Evolutionary conservation across 2,797 vertebrate genomes (phyloP).

Genomic region (Molossus alvarezi): DNA sequence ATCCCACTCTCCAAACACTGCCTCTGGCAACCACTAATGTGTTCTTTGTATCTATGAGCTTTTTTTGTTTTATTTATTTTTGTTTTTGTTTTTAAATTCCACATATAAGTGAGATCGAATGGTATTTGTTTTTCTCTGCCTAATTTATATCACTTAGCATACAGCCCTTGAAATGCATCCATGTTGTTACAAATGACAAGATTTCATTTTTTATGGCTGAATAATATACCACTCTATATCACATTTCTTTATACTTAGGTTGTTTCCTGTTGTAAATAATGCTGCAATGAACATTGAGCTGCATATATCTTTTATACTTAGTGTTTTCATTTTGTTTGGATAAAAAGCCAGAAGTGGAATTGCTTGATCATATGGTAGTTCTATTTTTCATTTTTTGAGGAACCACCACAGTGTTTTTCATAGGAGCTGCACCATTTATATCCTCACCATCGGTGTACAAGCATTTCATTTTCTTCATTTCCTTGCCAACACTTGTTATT

Average conservation of each 20-base stretch:
- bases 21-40: not conserved
- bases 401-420: not conserved
- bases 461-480: not conserved
- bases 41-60: not conserved
- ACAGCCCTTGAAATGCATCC: not conserved
- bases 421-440: not conserved
- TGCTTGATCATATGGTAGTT: not conserved
- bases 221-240: not conserved
- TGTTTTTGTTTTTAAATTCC: not conserved
- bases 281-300: not conserved
- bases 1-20: not conserved
- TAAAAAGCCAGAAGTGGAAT: not conserved
- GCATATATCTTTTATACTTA: not conserved
- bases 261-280: not conserved
- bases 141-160: not conserved
- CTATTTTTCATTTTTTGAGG: not conserved
- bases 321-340: not conserved
- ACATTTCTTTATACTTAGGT: not conserved
- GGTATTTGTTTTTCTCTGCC: not conserved
- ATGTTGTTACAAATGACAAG: not conserved
- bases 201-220: not conserved
- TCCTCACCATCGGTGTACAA: not conserved
- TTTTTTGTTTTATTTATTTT: not conserved
- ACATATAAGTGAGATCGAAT: not conserved
- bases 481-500: not conserved